phyloP scores from a whole-genome alignment of 2,113 vertebrate species.

The Mormyrus lacerda region DNA sequence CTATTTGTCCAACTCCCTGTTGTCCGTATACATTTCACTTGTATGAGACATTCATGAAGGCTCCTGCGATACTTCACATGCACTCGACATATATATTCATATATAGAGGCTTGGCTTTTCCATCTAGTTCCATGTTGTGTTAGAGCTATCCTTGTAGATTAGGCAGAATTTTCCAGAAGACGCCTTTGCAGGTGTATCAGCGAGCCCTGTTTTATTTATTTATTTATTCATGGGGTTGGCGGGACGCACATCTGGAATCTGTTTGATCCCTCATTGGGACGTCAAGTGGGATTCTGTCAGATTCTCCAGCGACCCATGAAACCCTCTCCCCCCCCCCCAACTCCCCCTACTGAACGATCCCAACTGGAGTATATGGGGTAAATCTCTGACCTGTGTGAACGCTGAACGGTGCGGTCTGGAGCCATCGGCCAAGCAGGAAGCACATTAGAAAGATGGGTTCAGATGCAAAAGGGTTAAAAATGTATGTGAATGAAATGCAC shows the following conservation, averaged over 20 bases:
- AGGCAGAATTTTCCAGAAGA: background rate
- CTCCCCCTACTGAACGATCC: background rate
- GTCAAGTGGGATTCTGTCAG: background rate
- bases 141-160: background rate
- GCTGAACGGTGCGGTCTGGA: background rate
- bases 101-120: background rate
- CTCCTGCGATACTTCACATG: background rate
- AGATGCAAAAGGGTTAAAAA: background rate
- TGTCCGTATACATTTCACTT: conserved; percentile 2
- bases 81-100: background rate
- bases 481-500: conserved; percentile 1
- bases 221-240: conserved; percentile 19
- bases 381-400: background rate
- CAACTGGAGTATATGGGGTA: background rate
- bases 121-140: background rate
- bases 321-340: background rate
- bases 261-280: background rate
- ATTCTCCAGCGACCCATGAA: background rate
- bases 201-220: conserved; percentile 14
- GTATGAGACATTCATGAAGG: background rate
- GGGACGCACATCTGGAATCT: background rate
- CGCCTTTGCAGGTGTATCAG: background rate
- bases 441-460: background rate
- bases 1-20: background rate
- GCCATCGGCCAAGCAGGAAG: background rate